Percentiles rank a stretch among this genome's conserved stretches.
Evolutionary conservation across 1,140 invertebrate species (phyloP).

Genomic region (Agrilus planipennis): DNA sequence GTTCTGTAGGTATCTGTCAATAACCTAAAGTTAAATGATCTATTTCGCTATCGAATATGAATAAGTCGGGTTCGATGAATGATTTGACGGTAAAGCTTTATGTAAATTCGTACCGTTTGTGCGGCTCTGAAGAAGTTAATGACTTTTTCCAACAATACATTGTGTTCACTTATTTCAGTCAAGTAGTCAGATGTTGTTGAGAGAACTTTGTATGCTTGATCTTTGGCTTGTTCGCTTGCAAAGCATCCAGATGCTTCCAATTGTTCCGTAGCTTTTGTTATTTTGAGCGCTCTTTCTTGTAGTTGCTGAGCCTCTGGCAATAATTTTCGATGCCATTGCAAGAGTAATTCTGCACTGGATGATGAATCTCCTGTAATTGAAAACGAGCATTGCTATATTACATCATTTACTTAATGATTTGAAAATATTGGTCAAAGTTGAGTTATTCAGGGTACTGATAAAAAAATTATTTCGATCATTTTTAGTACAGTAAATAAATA

Average conservation of each 20-base stretch:
- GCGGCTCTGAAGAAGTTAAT: conserved; percentile 64
- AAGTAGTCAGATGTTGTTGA: conserved; percentile 61
- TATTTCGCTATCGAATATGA: too few species aligned
- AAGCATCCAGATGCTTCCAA: conserved; percentile 56
- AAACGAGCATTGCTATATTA: too few species aligned
- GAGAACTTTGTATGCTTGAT: conserved; percentile 60
- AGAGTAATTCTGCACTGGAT: conserved; percentile 52
- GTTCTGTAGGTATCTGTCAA: too few species aligned
- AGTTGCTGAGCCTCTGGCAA: conserved; percentile 61
- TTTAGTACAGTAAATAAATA: too few species aligned
- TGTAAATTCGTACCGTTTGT: conserved; percentile 42
- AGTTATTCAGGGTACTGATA: too few species aligned
- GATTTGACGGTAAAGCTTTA: neutral
- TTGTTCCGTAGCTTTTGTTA: conserved; percentile 67
- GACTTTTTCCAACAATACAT: conserved; percentile 52
- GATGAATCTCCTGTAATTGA: conserved; percentile 48
- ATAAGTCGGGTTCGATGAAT: too few species aligned
- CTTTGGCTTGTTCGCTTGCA: conserved; percentile 56
- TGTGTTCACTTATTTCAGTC: conserved; percentile 56
- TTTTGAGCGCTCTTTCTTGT: conserved; percentile 63
- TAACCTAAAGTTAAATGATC: too few species aligned
- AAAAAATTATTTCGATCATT: too few species aligned
- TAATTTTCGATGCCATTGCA: conserved; percentile 57
- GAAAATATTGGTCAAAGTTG: too few species aligned
- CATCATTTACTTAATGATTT: too few species aligned